Conservation (phyloP, 1,140 invertebrate genomes). For the Drosophila virilis region DNA sequence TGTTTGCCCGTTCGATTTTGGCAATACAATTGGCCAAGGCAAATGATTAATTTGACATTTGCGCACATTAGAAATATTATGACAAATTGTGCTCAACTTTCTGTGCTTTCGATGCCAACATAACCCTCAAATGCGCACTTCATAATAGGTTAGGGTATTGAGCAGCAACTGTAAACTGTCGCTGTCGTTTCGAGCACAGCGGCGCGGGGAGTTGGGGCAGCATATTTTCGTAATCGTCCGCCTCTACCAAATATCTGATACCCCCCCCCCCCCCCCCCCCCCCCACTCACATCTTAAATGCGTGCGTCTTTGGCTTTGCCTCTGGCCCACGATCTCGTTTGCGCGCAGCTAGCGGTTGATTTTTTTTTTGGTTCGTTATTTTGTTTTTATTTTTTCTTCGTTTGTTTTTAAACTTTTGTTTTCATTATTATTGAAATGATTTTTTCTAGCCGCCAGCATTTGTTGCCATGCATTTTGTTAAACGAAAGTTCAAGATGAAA, state of each 20-base stretch:
- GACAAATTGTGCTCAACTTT: no score
- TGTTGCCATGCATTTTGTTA: conserved; percentile 34
- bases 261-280: no score
- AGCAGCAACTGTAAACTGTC: conserved; percentile 43
- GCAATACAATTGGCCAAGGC: no score
- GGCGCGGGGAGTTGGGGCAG: background rate
- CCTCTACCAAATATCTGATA: background rate
- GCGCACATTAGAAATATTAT: no score
- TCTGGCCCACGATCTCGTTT: conserved; percentile 10
- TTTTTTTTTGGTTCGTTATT: conserved; percentile 23
- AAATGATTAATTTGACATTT: no score
- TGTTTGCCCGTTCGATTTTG: no score
- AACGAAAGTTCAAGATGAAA: conserved; percentile 66
- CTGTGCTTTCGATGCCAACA: no score
- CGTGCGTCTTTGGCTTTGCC: conserved; percentile 16
- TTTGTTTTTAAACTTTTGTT: conserved; percentile 76
- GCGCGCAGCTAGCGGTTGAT: conserved; percentile 59
- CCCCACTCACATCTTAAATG: background rate
- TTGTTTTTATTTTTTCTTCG: conserved; percentile 17
- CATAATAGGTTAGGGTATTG: conserved; percentile 1
- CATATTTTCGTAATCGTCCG: conserved; percentile 22
- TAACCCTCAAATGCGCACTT: background rate
- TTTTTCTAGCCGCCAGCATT: conserved; percentile 70
- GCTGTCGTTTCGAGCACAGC: conserved; percentile 19
- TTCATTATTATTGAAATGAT: conserved; percentile 77